These are phyloP conservation scores for Melanostoma mellinum DNA, from an alignment of 2,888 invertebrate genomes.

Conservation along the genomic window DNA sequence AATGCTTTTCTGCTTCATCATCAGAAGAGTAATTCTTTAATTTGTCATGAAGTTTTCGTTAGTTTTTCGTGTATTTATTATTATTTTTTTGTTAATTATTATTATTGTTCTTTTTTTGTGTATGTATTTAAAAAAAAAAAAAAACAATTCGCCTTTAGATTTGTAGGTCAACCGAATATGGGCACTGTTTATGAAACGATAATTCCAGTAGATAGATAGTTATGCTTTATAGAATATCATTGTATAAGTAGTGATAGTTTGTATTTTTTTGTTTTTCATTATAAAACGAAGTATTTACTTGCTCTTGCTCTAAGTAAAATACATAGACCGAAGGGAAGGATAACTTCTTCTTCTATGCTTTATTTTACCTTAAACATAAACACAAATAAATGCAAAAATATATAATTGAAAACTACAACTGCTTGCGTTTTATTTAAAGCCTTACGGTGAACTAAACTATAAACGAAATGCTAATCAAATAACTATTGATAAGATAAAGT, in stretches of 20 bases:
- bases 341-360: slow-evolving; percentile 48
- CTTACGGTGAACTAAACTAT: not conserved
- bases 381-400: slow-evolving; percentile 48
- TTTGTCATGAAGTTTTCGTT: not conserved
- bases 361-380: slow-evolving; percentile 59
- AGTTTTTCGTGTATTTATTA: slow-evolving; percentile 26
- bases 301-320: slow-evolving; percentile 28
- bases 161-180: slow-evolving; percentile 2
- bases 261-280: slow-evolving; percentile 33
- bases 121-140: not conserved
- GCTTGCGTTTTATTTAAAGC: not conserved
- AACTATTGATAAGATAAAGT: too few species aligned
- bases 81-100: not conserved
- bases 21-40: not conserved
- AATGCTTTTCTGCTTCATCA: not conserved
- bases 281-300: slow-evolving; percentile 54
- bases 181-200: slow-evolving; percentile 39
- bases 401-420: slow-evolving; percentile 9
- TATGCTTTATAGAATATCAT: slow-evolving; percentile 42
- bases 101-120: not conserved
- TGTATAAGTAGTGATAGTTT: slow-evolving; percentile 55
- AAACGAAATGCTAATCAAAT: not conserved
- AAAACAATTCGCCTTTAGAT: slow-evolving; percentile 20
- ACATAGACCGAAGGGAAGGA: slow-evolving; percentile 44
- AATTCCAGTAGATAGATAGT: slow-evolving; percentile 67